Evolutionary conservation across 2,113 vertebrate species (phyloP), one percentile per base, ranked within the genome.

Genomic region (Thryonomys swinderianus): DNA sequence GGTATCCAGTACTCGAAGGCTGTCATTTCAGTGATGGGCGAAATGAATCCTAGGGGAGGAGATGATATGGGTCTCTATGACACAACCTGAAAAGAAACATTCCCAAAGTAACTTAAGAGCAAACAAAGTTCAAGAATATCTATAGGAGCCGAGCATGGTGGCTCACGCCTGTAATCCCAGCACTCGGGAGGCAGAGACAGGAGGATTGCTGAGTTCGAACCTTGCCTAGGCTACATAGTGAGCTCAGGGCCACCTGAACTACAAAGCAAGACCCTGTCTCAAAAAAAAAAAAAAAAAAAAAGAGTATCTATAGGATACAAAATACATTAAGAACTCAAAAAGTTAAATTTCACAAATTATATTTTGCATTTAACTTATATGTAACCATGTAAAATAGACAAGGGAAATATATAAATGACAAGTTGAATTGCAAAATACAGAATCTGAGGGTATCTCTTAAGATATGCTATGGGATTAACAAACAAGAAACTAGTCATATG

Each of bases 301-400:
- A 82, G 20, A 95, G 32, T n/a, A 87, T n/a, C 62, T 37, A 66
- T 2, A 79, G 14, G 21, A 87, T 51, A 42, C 11, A 90, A 93
- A 95, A 83, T 64, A n/a, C 16, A 48, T 7, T 90, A 4, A 78
- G 67, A 27, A 83, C 27, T 8, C 23, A 66, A 80, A 42, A 71
- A 73, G 18, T 37, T n/a, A 48, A 76, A 90, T 40, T 67, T 83
- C 57, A 80, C 55, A 71, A 93, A 69, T 57, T 80, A 53, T 32
- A 69, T 66, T 69, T 66, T 80, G 74, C 62, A 5, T 20, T 64
- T 34, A 82, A 40, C 53, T 89, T 82, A 86, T 5, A 92, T 61
- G 74, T 81, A 55, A 92, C 59, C 11, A 81, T 53, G 14, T 59
- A 69, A 86, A 86, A 88, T 4, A 78, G n/a, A 88, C 51, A 96